Base-by-base conservation (phyloP, 2,888 invertebrate species). In the Allygus modestus region DNA sequence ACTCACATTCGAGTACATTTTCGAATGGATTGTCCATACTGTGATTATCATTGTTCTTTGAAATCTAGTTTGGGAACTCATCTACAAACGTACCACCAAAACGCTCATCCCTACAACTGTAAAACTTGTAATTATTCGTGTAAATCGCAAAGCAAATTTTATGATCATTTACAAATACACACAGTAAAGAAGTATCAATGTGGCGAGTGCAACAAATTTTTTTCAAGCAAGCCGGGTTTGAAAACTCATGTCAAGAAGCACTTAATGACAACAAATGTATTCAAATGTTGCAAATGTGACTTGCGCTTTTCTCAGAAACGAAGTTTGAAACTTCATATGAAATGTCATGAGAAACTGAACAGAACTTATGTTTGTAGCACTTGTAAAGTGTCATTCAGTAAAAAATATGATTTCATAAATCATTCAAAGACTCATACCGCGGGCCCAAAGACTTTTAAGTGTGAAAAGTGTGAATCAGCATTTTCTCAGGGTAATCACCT, bases 1-100 rank as follows among this genome's bases (percentile, higher is more conserved):
- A 73, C 37, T 73, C 73, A 73, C 23, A 73, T 73, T 11, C n/a
- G 43, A 43, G 43, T 43, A 7, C 73, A 73, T n/a, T 73, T 73
- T 23, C 73, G n/a, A 9, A 33, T 41, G 37, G 43, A 73, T 43
- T 73, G 73, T 20, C 73, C 73, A 17, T 37, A 43, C 12, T 73
- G 73, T 23, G 43, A 73, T 43, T 73, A 73, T 37, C 41, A 73
- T 11, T 73, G 73, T 43, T 43, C 23, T 37, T 37, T 37, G 33
- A 73, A 43, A 43, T 11, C 43, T 20, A 73, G 43, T 23, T 20
- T 73, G 12, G 15, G 15, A 17, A 20, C 73, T 17, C 73, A 73
- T 23, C 15, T 73, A 0, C 23, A 20, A 7, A 73, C 43, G 43
- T 43, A 43, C 33, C 73, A 73, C 43, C 33, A 23, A 43, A 43